Evolutionary conservation across 2,797 vertebrate species (phyloP).

Genomic region (Muraenolepis orangiensis): DNA sequence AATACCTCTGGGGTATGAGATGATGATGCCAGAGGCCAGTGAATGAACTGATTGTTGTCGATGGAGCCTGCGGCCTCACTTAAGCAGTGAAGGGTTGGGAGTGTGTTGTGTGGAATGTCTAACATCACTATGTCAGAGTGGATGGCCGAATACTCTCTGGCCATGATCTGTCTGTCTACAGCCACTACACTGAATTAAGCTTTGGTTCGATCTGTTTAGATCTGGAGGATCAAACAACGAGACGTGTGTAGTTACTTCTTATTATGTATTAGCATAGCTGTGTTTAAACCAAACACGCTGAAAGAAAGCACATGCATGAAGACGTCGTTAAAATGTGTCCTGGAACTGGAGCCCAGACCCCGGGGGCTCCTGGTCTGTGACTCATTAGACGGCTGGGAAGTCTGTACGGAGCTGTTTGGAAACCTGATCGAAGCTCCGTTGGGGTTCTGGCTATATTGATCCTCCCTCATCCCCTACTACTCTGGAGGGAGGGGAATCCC

Average conservation of each 20-base stretch:
- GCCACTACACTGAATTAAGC: constrained; percentile 2
- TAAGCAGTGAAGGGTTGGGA: constrained; percentile 49
- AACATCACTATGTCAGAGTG: constrained; percentile 60
- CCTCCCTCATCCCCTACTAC: constrained; percentile 5
- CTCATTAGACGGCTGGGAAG: constrained; percentile 16
- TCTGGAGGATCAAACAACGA: not conserved
- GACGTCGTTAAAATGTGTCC: not conserved
- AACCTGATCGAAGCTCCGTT: constrained; percentile 34
- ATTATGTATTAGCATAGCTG: not conserved
- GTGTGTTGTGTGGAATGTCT: constrained; percentile 60
- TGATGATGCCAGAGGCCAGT: constrained; percentile 37
- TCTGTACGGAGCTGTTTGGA: constrained; percentile 40
- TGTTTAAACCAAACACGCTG: not conserved
- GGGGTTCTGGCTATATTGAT: constrained; percentile 32
- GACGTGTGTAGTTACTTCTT: not conserved
- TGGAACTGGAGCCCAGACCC: constrained; percentile 11
- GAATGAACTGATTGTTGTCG: constrained; percentile 71
- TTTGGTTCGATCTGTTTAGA: not conserved
- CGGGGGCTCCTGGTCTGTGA: constrained; percentile 1
- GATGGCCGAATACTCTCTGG: constrained; percentile 58
- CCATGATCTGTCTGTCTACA: constrained; percentile 52
- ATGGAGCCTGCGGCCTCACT: constrained; percentile 40
- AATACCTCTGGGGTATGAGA: constrained; percentile 45
- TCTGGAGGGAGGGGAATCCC: constrained; percentile 37
- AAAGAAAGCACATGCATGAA: not conserved